phyloP scores from a whole-genome alignment of 2,113 vertebrate genomes.

The Ochotona curzoniae region DNA sequence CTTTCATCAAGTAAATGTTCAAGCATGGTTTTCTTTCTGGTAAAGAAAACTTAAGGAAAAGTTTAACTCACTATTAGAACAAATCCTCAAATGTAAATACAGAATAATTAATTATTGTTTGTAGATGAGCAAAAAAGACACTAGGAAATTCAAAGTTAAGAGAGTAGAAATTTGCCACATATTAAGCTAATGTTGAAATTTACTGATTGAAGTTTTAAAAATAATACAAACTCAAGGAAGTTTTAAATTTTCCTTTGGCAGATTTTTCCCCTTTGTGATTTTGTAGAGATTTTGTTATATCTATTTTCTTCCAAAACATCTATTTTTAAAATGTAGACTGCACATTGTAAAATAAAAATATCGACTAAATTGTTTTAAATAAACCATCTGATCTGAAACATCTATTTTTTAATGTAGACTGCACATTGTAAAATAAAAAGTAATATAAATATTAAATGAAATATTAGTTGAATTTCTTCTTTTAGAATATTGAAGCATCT shows the following conservation, averaged over 20 bases:
- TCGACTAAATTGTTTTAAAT: too few species aligned
- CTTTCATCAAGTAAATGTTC: conserved; percentile 47
- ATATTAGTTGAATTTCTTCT: conserved; percentile 25
- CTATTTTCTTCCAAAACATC: conserved; percentile 10
- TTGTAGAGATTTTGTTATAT: background rate
- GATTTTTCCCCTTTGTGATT: background rate
- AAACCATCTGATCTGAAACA: background rate
- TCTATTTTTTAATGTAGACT: background rate
- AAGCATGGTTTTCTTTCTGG: conserved; percentile 35
- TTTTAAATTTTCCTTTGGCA: conserved; percentile 3
- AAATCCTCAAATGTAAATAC: conserved; percentile 33
- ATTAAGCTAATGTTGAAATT: conserved; percentile 23
- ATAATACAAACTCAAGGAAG: background rate
- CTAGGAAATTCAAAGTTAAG: conserved; percentile 24
- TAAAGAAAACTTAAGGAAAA: conserved; percentile 36
- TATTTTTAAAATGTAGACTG: conserved; percentile 4
- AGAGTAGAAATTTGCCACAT: conserved; percentile 8
- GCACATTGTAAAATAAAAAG: background rate
- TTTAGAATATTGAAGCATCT: conserved; percentile 15
- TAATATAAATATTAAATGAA: background rate
- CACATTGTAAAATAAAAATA: background rate
- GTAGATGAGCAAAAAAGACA: conserved; percentile 25
- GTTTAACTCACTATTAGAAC: conserved; percentile 56
- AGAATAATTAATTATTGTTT: conserved; percentile 1
- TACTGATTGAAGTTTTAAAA: conserved; percentile 35